phyloP scores from a whole-genome alignment of 2,797 vertebrate species.

The Schizothorax lantsangensis region DNA sequence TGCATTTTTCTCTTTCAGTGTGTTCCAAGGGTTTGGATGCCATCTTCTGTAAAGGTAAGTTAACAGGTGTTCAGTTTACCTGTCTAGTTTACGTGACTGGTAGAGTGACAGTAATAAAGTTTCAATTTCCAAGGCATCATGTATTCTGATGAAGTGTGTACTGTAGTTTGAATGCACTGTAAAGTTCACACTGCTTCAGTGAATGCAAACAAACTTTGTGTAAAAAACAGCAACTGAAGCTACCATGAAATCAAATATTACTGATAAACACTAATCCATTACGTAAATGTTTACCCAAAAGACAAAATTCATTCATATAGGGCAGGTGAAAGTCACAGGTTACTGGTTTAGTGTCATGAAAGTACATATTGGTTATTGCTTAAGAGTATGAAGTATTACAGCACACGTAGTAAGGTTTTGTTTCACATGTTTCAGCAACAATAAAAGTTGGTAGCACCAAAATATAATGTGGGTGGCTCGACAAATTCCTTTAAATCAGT shows the following conservation, averaged over 20 bases:
- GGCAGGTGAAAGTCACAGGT: not conserved
- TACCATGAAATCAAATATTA: not conserved
- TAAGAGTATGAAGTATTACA: not conserved
- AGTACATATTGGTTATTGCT: not conserved
- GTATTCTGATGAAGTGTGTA: not conserved
- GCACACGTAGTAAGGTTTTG: too few relatives aligned
- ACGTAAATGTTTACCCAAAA: not conserved
- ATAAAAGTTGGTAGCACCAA: too few relatives aligned
- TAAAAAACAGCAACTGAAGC: not conserved
- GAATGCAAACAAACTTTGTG: not conserved
- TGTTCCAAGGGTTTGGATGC: constrained; percentile 48
- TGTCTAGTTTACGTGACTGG: not conserved
- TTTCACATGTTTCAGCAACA: not conserved
- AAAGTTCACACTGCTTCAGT: not conserved
- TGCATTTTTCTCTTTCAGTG: constrained; percentile 47
- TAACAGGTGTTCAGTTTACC: not conserved
- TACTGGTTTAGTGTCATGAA: not conserved
- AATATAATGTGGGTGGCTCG: not conserved
- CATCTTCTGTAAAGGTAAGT: constrained; percentile 61
- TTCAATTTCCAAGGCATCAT: not conserved
- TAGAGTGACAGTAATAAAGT: not conserved
- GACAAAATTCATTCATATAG: not conserved
- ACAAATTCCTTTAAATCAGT: not conserved
- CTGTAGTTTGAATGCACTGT: not conserved
- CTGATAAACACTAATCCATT: not conserved